phyloP scores from a whole-genome alignment of 2,113 vertebrate species.

The Malurus melanocephalus region DNA sequence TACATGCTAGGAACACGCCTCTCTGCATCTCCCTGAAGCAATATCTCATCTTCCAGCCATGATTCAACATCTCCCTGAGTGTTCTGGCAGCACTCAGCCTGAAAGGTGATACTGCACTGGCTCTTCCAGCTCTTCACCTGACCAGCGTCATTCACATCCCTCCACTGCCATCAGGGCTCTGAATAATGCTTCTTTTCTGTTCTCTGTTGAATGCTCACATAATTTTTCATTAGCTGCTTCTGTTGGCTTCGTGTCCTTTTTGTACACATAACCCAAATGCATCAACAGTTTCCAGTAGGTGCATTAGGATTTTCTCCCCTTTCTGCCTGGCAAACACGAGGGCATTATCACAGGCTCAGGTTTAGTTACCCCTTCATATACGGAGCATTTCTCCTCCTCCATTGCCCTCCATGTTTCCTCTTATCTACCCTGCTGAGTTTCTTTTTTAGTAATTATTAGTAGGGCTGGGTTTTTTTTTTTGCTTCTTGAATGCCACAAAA shows the following conservation, averaged over 20 bases:
- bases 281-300: conserved; percentile 39
- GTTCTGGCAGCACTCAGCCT: conserved; percentile 26
- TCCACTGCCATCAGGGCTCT: background rate
- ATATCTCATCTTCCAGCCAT: conserved; percentile 2
- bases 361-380: conserved; percentile 37
- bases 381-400: background rate
- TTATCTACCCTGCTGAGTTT: background rate
- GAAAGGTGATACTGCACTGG: conserved; percentile 24
- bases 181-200: too few relatives aligned
- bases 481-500: background rate
- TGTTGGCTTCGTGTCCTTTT: conserved; percentile 5
- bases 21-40: background rate
- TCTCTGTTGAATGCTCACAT: background rate
- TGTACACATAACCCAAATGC: conserved; percentile 16
- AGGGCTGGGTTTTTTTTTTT: background rate
- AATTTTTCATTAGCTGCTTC: conserved; percentile 39
- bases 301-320: conserved; percentile 48
- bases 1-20: background rate
- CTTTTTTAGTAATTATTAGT: background rate
- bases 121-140: conserved; percentile 37
- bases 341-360: background rate
- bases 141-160: background rate
- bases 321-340: background rate
- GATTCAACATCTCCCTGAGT: conserved; percentile 7
- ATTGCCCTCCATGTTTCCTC: background rate